phyloP scores from a whole-genome alignment of 2,888 invertebrate species.

The Nymphalis polychloros region DNA sequence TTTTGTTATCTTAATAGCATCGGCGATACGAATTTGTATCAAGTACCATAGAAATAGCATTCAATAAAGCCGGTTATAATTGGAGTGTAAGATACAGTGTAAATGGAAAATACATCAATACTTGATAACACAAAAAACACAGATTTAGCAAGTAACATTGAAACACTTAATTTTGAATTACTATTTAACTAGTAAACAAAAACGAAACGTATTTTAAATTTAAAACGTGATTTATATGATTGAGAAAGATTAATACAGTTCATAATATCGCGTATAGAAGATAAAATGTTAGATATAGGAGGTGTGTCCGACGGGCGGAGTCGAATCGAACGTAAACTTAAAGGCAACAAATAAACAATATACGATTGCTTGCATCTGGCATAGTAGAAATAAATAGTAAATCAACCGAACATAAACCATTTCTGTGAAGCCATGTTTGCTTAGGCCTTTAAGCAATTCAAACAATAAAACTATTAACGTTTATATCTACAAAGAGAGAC shows the following conservation, averaged over 20 bases:
- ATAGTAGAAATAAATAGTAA: conserved; percentile 37
- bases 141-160: not conserved
- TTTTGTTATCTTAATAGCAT: conserved; percentile 75
- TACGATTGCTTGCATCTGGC: conserved; percentile 41
- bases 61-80: conserved; percentile 67
- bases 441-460: conserved; percentile 30
- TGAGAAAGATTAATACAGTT: conserved; percentile 26
- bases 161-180: not conserved
- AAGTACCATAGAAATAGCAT: conserved; percentile 61
- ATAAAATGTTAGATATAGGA: conserved; percentile 37
- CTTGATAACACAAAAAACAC: not conserved
- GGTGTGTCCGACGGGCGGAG: conserved; percentile 72
- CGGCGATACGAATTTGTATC: conserved; percentile 51
- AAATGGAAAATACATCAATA: conserved; percentile 2
- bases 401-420: conserved; percentile 33
- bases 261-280: conserved; percentile 29
- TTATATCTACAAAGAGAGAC: conserved; percentile 12
- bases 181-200: not conserved
- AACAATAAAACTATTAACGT: conserved; percentile 27
- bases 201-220: not conserved
- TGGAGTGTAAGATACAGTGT: conserved; percentile 46
- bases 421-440: conserved; percentile 34
- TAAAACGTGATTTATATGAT: conserved; percentile 4
- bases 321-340: conserved; percentile 53
- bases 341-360: conserved; percentile 63